Percentiles rank a stretch among this genome's conserved stretches.
These are phyloP conservation scores for Dallia pectoralis DNA, from an alignment of 2,797 vertebrate species.

Conservation along the genomic window DNA sequence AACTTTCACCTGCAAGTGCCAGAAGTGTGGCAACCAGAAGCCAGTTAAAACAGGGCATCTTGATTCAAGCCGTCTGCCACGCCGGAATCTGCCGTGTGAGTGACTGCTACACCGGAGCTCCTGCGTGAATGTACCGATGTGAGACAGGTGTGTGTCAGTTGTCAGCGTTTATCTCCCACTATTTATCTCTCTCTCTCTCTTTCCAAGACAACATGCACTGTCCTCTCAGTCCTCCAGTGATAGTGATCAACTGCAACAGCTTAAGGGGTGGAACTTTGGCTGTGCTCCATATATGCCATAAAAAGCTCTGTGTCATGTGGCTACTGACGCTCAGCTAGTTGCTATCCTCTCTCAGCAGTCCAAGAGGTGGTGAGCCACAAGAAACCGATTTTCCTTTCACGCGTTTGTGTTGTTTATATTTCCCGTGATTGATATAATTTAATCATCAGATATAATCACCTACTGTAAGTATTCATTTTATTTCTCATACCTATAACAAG, in stretches of 20 bases:
- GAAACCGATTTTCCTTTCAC: not conserved
- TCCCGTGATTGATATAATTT: not conserved
- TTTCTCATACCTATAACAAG: not conserved
- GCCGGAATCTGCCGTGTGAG: conserved; percentile 50
- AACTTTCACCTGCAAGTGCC: conserved; percentile 68
- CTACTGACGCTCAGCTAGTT: conserved; percentile 1
- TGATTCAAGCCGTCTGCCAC: conserved; percentile 40
- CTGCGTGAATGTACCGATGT: conserved; percentile 46
- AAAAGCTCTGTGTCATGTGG: conserved; percentile 29
- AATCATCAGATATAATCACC: not conserved
- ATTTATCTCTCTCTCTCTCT: conserved; percentile 22
- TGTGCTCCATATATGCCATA: conserved; percentile 44
- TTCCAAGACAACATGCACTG: conserved; percentile 41
- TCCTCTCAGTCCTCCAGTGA: conserved; percentile 34
- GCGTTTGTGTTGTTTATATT: not conserved
- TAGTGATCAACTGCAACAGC: conserved; percentile 53
- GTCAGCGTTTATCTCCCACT: conserved; percentile 14
- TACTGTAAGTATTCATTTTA: not conserved
- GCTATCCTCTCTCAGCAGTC: not conserved
- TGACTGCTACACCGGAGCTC: conserved; percentile 45
- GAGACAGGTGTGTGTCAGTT: conserved; percentile 25
- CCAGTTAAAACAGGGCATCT: conserved; percentile 64
- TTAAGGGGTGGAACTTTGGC: conserved; percentile 47
- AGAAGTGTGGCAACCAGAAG: conserved; percentile 60
- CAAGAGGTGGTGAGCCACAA: not conserved